phyloP scores from a whole-genome alignment of 2,113 vertebrate genomes.

The Istiophorus platypterus region DNA sequence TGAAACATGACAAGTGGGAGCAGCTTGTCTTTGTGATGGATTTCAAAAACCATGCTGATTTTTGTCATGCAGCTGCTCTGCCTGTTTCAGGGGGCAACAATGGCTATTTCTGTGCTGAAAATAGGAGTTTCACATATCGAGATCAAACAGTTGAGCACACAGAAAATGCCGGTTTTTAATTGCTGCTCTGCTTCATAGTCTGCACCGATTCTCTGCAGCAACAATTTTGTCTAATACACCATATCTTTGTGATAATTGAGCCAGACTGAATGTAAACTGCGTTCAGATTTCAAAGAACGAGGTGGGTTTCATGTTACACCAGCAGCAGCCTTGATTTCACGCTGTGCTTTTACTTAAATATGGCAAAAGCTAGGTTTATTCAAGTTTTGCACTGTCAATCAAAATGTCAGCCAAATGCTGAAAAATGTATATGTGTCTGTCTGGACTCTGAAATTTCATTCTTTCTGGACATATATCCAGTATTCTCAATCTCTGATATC shows the following conservation, averaged over 20 bases:
- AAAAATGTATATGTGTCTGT: no score
- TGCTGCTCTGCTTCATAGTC: constrained; percentile 8
- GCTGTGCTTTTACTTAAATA: constrained; percentile 10
- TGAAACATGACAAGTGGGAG: constrained; percentile 51
- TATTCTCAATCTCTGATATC: constrained; percentile 4
- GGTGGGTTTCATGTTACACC: constrained; percentile 27
- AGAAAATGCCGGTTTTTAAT: constrained; percentile 30
- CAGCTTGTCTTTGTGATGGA: constrained; percentile 39
- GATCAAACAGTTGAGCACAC: constrained; percentile 34
- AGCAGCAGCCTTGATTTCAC: constrained; percentile 38
- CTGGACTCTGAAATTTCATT: neutral
- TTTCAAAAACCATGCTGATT: constrained; percentile 47
- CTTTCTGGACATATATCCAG: neutral
- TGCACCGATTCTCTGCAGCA: constrained; percentile 29
- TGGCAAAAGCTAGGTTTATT: neutral
- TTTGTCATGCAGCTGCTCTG: constrained; percentile 32
- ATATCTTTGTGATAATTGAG: constrained; percentile 40
- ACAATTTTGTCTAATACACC: constrained; percentile 18
- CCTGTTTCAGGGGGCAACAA: constrained; percentile 26
- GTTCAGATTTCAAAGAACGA: constrained; percentile 40
- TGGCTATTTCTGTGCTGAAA: constrained; percentile 14
- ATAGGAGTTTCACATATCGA: constrained; percentile 38
- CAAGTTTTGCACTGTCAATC: constrained; percentile 3
- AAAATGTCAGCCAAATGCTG: no score
- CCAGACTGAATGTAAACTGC: constrained; percentile 10